Evolutionary conservation across 2,888 invertebrate species (phyloP).

Genomic region (Calephelis perditalis): DNA sequence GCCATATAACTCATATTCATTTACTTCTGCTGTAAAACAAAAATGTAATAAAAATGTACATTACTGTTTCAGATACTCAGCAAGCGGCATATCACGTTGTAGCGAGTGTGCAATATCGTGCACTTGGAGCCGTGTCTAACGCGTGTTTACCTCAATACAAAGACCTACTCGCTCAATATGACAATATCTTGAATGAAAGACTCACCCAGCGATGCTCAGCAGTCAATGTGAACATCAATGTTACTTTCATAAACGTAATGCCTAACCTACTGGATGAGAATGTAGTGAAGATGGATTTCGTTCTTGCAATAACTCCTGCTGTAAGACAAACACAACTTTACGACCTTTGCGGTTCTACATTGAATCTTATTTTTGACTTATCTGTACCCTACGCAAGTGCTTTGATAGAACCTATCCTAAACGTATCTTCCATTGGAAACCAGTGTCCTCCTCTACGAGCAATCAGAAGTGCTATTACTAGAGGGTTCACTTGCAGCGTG

Average conservation of each 20-base stretch:
- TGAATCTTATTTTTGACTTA: slow-evolving; percentile 95
- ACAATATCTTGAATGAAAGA: slow-evolving; percentile 86
- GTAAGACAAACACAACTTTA: slow-evolving; percentile 94
- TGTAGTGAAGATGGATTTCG: slow-evolving; percentile 92
- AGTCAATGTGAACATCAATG: slow-evolving; percentile 96
- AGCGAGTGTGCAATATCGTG: slow-evolving; percentile 90
- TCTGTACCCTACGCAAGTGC: slow-evolving; percentile 95
- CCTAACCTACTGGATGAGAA: slow-evolving; percentile 91
- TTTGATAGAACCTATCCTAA: slow-evolving; percentile 91
- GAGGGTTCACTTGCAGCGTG: slow-evolving; percentile 95
- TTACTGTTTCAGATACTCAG: slow-evolving; percentile 84
- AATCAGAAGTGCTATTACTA: slow-evolving; percentile 87
- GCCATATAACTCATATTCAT: too few species aligned
- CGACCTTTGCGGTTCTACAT: slow-evolving; percentile 95
- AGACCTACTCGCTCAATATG: slow-evolving; percentile 89
- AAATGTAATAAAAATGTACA: slow-evolving; percentile 6
- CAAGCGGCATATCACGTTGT: slow-evolving; percentile 96
- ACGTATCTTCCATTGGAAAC: slow-evolving; percentile 93
- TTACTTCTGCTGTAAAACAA: too few species aligned
- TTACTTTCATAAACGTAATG: slow-evolving; percentile 90
- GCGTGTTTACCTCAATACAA: slow-evolving; percentile 91
- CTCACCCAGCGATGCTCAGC: slow-evolving; percentile 95
- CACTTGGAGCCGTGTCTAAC: slow-evolving; percentile 92
- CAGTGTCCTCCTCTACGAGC: slow-evolving; percentile 95
- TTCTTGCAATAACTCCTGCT: slow-evolving; percentile 91